Percentiles rank a stretch among this genome's conserved stretches.
Conservation (phyloP, 2,113 vertebrate genomes). For the Desmodus rotundus region DNA sequence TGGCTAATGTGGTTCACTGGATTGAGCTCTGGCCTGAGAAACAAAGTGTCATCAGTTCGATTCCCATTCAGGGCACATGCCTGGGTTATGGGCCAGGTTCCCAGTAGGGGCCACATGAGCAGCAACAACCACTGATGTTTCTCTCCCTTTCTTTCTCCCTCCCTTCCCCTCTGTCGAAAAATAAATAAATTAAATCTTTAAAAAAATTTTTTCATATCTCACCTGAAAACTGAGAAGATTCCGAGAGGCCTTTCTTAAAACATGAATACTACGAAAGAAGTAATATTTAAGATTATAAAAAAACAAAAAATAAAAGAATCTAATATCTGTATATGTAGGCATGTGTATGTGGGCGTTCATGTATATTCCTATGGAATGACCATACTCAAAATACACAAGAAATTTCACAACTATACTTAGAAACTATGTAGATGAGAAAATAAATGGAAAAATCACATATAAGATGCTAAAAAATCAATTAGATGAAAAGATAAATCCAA, state of each 20-base stretch:
- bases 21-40: too few species aligned
- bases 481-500: background rate
- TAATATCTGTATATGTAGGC: background rate
- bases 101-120: too few species aligned
- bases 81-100: too few species aligned
- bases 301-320: background rate
- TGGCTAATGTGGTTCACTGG: too few species aligned
- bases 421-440: background rate
- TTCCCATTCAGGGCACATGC: too few species aligned
- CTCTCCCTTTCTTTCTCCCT: too few species aligned
- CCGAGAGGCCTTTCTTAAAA: background rate
- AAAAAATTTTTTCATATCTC: background rate
- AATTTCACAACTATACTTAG: background rate
- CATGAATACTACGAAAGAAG: background rate
- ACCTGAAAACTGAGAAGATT: background rate
- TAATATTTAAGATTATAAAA: background rate
- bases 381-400: background rate
- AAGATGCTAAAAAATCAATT: background rate
- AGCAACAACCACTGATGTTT: too few species aligned
- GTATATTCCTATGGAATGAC: background rate
- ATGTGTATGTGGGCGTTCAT: background rate
- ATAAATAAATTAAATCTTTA: too few species aligned
- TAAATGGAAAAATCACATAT: background rate
- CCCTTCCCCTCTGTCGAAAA: too few species aligned
- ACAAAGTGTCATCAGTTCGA: too few species aligned